Conservation (phyloP, 2,797 vertebrate genomes). For the Rhynchonycteris naso region DNA sequence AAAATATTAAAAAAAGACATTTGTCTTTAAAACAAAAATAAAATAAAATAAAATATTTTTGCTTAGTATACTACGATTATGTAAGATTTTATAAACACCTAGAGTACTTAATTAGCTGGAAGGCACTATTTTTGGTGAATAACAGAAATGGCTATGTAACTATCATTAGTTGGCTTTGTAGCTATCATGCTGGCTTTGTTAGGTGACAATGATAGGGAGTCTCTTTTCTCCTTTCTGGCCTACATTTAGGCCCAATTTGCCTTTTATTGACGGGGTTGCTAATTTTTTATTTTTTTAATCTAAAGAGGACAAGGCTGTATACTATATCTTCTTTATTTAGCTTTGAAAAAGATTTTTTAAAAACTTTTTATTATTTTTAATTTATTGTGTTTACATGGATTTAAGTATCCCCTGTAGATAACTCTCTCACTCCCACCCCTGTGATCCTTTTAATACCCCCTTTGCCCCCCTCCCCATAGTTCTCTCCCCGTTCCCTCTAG, state of each 20-base stretch:
- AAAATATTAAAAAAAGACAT: too few relatives aligned
- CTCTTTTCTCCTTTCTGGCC: constrained; percentile 17
- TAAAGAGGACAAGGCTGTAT: background rate
- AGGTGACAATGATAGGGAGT: background rate
- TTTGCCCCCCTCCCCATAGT: too few relatives aligned
- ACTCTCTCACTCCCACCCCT: too few relatives aligned
- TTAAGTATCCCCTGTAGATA: too few relatives aligned
- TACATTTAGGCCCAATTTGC: background rate
- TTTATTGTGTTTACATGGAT: too few relatives aligned
- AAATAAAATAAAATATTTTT: too few relatives aligned
- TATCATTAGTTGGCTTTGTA: too few relatives aligned
- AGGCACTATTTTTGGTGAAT: background rate
- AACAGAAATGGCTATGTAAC: background rate
- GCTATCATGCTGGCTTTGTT: background rate
- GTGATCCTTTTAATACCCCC: too few relatives aligned
- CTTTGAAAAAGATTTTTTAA: too few relatives aligned
- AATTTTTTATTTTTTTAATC: constrained; percentile 50
- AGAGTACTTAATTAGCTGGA: background rate
- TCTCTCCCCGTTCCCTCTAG: too few relatives aligned
- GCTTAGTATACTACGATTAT: background rate
- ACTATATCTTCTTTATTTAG: background rate
- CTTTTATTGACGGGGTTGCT: background rate
- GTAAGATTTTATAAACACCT: background rate
- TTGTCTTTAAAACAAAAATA: too few relatives aligned
- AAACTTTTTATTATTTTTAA: too few relatives aligned